phyloP scores from a whole-genome alignment of 2,113 vertebrate species.

The Toxotes jaculatrix region DNA sequence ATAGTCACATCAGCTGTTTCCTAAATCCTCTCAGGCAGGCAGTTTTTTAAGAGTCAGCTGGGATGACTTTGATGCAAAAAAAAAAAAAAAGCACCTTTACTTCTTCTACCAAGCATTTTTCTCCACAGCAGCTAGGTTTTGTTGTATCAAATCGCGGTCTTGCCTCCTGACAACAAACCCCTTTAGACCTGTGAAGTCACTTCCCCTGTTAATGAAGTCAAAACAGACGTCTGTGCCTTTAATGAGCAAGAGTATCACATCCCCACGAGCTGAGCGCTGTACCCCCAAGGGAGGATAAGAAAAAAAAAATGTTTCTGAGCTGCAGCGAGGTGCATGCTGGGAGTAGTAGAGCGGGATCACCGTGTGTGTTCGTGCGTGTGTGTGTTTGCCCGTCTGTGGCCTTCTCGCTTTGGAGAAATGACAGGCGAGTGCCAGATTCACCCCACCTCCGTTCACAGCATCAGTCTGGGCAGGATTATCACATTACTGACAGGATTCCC shows the following conservation, averaged over 20 bases:
- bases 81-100: background rate
- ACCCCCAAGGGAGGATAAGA: background rate
- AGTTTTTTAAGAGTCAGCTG: slow-evolving; percentile 2
- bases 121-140: background rate
- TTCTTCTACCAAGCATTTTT: background rate
- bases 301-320: background rate
- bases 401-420: slow-evolving; percentile 32
- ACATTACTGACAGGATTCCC: slow-evolving; percentile 67
- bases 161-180: slow-evolving; percentile 15
- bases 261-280: slow-evolving; percentile 13
- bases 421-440: slow-evolving; percentile 35
- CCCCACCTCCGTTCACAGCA: slow-evolving; percentile 21
- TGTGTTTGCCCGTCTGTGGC: slow-evolving; percentile 17
- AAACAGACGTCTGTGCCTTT: slow-evolving; percentile 32
- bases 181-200: slow-evolving; percentile 7
- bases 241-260: slow-evolving; percentile 17
- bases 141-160: slow-evolving; percentile 8
- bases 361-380: background rate
- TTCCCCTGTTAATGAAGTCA: slow-evolving; percentile 13
- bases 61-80: slow-evolving; percentile 19
- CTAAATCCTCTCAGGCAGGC: slow-evolving; percentile 36
- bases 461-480: slow-evolving; percentile 60
- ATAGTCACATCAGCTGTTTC: slow-evolving; percentile 75
- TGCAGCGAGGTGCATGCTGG: slow-evolving; percentile 22
- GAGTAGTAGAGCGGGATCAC: slow-evolving; percentile 6